Base-by-base conservation (phyloP, 2,888 invertebrate genomes). In the Cosmia pyralina region DNA sequence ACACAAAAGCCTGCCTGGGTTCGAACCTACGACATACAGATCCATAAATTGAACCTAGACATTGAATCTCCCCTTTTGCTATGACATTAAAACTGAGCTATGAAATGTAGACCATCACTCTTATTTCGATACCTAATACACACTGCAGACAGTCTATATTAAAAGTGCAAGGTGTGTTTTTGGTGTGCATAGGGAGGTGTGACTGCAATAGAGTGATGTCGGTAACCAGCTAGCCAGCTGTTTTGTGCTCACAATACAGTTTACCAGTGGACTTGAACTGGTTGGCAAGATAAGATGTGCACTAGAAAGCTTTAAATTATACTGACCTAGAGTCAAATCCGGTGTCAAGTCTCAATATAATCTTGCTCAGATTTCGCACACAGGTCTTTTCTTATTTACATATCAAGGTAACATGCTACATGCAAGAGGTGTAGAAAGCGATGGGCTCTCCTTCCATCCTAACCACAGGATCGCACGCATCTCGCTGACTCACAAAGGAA, bases 401-500 rank as follows among this genome's bases (percentile, higher is more conserved):
- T 64, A 44, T 62, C 52, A 69, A 69, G 69, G 57, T 69, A 28
- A 75, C 66, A 11, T 59, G 55, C 48, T 34, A 34, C 19, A 58
- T 59, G 48, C 1, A 5, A 46, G 17, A 60, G 28, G 55, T 59
- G 4, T 66, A 83, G 75, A 80, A 80, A 80, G 73, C 53, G 55
- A 58, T 68, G 69, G 58, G 57, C 28, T 72, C 77, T 87, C 87
- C 85, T 85, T 84, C 77, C 72, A 70, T 79, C 84, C 84, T 82
- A 81, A 74, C 77, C 74, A 67, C 87, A 90, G 90, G 90, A 90
- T 87, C 76, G 84, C 73, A 67, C 65, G 64, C 67, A 85, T 82
- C 74, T 88, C 81, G 82, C 86, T 93, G 93, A 93, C 85, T 93
- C 95, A 91, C 85, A 78, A 74, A 86, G 87, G 87, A 81, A 94